phyloP scores from a whole-genome alignment of 2,888 invertebrate species.

The Heliconius aoede region DNA sequence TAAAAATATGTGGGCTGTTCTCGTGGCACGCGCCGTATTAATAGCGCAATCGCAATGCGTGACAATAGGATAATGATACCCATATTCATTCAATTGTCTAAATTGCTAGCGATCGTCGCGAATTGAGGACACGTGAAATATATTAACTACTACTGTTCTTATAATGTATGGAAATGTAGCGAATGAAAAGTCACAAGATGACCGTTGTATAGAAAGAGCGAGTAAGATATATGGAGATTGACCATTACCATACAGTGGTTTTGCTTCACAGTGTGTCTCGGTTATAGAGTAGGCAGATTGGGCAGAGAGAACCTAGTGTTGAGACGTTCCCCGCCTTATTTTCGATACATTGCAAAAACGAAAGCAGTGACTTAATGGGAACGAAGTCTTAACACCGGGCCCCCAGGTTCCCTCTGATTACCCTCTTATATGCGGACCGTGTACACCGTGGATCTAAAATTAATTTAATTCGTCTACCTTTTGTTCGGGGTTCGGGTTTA shows the following conservation, averaged over 20 bases:
- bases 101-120: constrained; percentile 41
- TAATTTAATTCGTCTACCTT: no score
- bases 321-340: no score
- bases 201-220: not conserved
- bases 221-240: not conserved
- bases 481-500: no score
- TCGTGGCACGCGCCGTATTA: constrained; percentile 30
- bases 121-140: constrained; percentile 37
- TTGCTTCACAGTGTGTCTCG: not conserved
- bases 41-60: constrained; percentile 36
- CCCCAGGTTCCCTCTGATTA: no score
- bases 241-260: not conserved
- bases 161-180: not conserved
- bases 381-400: no score
- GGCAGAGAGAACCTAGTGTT: no score
- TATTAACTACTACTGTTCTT: constrained; percentile 18
- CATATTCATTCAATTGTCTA: constrained; percentile 43
- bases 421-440: no score
- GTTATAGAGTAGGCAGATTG: no score
- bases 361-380: no score
- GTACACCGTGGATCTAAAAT: no score
- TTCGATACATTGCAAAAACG: no score
- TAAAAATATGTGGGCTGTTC: not conserved
- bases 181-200: not conserved
- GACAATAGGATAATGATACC: constrained; percentile 44